Evolutionary conservation across 2,888 invertebrate species (phyloP).

Genomic region (Melieria crassipennis): DNA sequence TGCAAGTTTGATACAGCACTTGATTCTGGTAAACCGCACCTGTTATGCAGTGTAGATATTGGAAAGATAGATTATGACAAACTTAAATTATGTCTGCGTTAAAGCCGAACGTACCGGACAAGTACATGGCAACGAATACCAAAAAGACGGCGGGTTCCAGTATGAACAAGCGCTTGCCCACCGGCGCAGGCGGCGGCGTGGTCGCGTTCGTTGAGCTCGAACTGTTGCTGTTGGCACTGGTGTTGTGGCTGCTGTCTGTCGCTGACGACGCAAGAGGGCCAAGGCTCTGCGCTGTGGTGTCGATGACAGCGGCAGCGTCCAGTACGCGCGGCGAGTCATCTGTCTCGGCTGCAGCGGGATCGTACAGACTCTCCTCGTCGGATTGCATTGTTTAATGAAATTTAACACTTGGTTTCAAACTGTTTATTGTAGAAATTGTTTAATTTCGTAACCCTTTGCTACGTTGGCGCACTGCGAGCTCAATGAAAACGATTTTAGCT

Average conservation of each 20-base stretch:
- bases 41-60: constrained; percentile 37
- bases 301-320: constrained; percentile 32
- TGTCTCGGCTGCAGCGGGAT: constrained; percentile 30
- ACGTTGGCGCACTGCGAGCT: neutral
- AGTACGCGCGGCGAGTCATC: constrained; percentile 33
- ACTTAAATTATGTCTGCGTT: neutral
- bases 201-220: neutral
- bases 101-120: constrained; percentile 52
- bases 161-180: constrained; percentile 52
- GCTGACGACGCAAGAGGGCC: neutral
- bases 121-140: constrained; percentile 58
- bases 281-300: neutral
- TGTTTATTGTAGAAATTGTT: too few relatives aligned
- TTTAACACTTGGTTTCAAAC: too few relatives aligned
- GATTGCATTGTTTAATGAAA: constrained; percentile 39
- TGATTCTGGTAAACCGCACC: constrained; percentile 72
- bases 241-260: constrained; percentile 31
- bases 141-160: constrained; percentile 63
- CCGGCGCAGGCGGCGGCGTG: neutral
- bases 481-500: neutral
- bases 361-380: constrained; percentile 50
- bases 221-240: constrained; percentile 21
- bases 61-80: neutral
- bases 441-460: too few relatives aligned
- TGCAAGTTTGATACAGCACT: constrained; percentile 76